These are phyloP conservation scores for Harpagifer antarcticus DNA, from an alignment of 2,797 vertebrate species.

Conservation along the genomic window DNA sequence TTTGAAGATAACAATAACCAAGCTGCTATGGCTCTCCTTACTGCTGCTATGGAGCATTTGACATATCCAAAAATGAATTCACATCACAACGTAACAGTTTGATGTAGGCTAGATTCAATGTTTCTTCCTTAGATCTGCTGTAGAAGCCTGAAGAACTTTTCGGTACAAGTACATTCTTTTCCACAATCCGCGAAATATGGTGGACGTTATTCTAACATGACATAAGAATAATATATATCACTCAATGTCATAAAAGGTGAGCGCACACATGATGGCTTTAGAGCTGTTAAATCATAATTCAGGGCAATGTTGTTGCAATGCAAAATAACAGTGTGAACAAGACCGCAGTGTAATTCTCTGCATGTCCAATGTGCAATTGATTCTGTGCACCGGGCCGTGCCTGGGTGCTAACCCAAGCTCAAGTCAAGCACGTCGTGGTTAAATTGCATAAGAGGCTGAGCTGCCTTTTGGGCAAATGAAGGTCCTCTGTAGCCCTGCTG, in stretches of 20 bases:
- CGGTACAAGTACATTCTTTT: background rate
- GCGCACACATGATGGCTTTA: constrained; percentile 1
- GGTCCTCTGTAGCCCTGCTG: constrained; percentile 67
- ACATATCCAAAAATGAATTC: no score
- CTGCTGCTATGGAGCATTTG: no score
- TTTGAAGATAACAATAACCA: no score
- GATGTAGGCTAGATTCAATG: no score
- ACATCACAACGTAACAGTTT: no score
- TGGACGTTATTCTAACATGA: background rate
- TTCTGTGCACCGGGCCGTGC: constrained; percentile 60
- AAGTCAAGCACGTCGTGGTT: constrained; percentile 74
- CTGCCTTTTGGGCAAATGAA: constrained; percentile 76
- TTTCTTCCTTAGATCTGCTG: no score
- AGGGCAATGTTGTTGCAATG: constrained; percentile 35
- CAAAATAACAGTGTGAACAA: constrained; percentile 55
- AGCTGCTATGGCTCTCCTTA: no score
- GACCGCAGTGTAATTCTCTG: constrained; percentile 50
- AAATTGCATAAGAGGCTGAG: constrained; percentile 80
- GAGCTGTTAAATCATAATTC: constrained; percentile 40
- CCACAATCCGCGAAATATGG: background rate
- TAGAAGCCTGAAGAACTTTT: background rate
- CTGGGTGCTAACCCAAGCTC: constrained; percentile 57
- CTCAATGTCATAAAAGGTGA: constrained; percentile 4
- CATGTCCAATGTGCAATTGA: constrained; percentile 66
- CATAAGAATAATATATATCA: background rate